phyloP scores from a whole-genome alignment of 2,888 invertebrate genomes.

The Leuctra nigra region DNA sequence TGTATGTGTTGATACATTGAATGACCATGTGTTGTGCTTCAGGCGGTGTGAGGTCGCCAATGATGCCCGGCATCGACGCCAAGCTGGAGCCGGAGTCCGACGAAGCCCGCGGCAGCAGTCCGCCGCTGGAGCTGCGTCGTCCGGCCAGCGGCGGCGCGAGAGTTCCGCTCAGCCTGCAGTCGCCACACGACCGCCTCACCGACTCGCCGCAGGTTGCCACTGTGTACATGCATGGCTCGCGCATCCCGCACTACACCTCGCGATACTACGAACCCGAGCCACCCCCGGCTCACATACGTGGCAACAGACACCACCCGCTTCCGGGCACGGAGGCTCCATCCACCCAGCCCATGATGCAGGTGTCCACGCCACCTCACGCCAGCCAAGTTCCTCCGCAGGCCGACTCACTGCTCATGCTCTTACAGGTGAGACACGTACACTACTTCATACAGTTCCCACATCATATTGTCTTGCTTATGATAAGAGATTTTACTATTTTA shows the following conservation, averaged over 20 bases:
- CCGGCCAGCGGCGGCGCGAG: conserved; percentile 41
- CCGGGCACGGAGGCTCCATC: conserved; percentile 30
- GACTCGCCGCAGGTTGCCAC: conserved; percentile 61
- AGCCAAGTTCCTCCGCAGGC: conserved; percentile 76
- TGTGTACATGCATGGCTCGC: conserved; percentile 46
- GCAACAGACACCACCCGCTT: conserved; percentile 37
- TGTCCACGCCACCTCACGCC: conserved; percentile 61
- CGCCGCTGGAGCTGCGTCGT: conserved; percentile 64
- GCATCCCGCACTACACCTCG: conserved; percentile 36
- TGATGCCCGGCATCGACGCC: conserved; percentile 26
- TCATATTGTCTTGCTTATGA: too few species aligned
- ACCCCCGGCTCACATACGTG: conserved; percentile 49
- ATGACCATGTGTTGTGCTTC: too few species aligned
- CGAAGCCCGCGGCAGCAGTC: conserved; percentile 46
- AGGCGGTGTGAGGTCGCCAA: conserved; percentile 28
- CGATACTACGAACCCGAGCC: conserved; percentile 54
- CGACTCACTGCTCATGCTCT: conserved; percentile 71
- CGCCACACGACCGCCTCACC: conserved; percentile 56
- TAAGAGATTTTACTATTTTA: too few species aligned
- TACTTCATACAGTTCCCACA: too few species aligned
- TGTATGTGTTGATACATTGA: too few species aligned
- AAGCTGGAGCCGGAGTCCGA: conserved; percentile 34
- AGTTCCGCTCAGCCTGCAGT: conserved; percentile 42
- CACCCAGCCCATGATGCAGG: conserved; percentile 42
- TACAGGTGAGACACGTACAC: conserved; percentile 47